phyloP scores from a whole-genome alignment of 37 sponge, comb jelly and placozoan genomes.

The Oscarella lobularis region DNA sequence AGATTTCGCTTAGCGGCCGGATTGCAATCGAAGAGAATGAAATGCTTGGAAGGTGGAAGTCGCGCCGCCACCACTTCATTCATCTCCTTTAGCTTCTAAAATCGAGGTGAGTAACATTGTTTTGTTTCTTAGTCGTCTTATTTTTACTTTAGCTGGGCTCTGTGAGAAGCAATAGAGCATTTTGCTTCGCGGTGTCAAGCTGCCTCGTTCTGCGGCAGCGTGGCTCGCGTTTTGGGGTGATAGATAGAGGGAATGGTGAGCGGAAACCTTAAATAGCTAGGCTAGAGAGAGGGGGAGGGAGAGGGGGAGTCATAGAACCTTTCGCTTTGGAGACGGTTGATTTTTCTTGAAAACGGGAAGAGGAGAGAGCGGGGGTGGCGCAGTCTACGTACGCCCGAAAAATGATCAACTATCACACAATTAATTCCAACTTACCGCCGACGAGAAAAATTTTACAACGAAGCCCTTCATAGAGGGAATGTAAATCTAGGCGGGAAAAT shows the following conservation, averaged over 20 bases:
- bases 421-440: constrained; percentile 14
- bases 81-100: neutral
- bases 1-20: neutral
- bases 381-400: neutral
- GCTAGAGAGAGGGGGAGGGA: too few species aligned
- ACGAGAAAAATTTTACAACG: constrained; percentile 39
- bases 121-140: too few species aligned
- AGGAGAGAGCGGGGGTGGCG: constrained; percentile 25
- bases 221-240: neutral
- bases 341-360: constrained; percentile 37
- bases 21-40: neutral
- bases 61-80: neutral
- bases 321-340: constrained; percentile 21
- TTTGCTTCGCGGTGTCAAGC: neutral
- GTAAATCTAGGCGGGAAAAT: too few species aligned
- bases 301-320: neutral
- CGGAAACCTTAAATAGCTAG: neutral
- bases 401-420: neutral
- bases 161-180: neutral
- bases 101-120: too few species aligned
- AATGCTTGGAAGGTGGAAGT: too few species aligned
- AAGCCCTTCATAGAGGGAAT: constrained; percentile 78
- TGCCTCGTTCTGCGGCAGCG: neutral
- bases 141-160: neutral
- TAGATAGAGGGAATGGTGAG: neutral